These are phyloP conservation scores for Platycheirus albimanus DNA, from an alignment of 2,888 invertebrate species.

Conservation along the genomic window DNA sequence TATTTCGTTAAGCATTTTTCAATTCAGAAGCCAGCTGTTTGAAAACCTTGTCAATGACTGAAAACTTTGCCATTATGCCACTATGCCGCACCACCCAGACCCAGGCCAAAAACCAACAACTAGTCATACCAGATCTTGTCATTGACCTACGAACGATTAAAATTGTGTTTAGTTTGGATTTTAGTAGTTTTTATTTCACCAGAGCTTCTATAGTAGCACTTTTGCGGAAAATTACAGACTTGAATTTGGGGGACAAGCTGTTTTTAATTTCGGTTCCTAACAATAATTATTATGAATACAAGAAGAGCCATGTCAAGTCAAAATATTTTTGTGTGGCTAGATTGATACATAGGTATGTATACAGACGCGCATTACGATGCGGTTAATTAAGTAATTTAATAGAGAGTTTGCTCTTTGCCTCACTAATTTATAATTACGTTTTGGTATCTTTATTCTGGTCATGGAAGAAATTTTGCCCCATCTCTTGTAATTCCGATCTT, in stretches of 20 bases:
- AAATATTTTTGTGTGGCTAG: too few relatives aligned
- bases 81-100: background rate
- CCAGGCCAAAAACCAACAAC: slow-evolving; percentile 22
- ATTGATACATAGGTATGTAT: too few relatives aligned
- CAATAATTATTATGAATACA: background rate
- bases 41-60: slow-evolving; percentile 24
- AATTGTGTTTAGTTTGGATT: slow-evolving; percentile 2
- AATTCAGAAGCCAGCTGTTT: background rate
- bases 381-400: background rate
- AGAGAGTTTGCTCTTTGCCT: background rate
- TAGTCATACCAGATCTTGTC: slow-evolving; percentile 46
- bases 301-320: background rate
- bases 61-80: slow-evolving; percentile 14
- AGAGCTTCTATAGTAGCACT: background rate
- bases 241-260: background rate
- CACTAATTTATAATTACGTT: background rate
- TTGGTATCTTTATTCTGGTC: background rate
- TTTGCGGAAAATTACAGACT: background rate
- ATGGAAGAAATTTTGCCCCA: background rate
- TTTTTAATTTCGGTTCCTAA: background rate
- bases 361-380: background rate
- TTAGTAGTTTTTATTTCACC: too few relatives aligned
- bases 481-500: background rate
- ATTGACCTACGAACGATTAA: slow-evolving; percentile 52
- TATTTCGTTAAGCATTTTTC: background rate